Conservation (phyloP, 2,888 invertebrate genomes). For the Odontothrips loti region DNA sequence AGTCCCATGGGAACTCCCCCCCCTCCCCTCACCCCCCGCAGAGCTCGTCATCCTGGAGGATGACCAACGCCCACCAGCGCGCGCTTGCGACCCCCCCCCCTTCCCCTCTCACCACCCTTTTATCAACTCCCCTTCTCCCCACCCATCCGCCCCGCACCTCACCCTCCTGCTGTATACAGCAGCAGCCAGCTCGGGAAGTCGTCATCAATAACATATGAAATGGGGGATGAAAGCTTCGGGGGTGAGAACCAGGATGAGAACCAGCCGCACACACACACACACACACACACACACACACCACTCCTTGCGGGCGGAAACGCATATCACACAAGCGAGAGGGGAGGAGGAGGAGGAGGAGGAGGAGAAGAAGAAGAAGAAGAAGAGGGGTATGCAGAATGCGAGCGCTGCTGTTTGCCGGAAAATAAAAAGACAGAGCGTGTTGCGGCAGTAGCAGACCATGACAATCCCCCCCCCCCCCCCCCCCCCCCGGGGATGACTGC, state of each 20-base stretch:
- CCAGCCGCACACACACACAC: not conserved
- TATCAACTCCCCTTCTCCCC: not conserved
- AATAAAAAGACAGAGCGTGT: no score
- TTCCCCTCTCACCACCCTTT: not conserved
- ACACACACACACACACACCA: not conserved
- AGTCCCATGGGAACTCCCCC: not conserved
- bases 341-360: no score
- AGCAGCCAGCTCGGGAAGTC: not conserved
- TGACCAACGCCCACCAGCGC: not conserved
- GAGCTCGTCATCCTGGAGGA: not conserved
- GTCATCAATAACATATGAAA: slow-evolving; percentile 24
- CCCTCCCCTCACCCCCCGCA: not conserved
- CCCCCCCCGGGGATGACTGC: no score
- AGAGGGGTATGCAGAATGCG: not conserved
- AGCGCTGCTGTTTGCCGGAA: no score
- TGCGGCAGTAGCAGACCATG: no score
- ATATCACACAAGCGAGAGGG: no score
- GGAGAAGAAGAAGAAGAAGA: no score
- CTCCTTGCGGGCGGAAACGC: not conserved
- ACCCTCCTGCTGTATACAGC: not conserved
- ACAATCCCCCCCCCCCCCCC: no score
- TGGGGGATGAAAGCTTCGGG: slow-evolving; percentile 15
- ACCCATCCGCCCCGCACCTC: not conserved
- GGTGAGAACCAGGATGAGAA: not conserved
- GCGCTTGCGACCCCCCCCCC: not conserved